Evolutionary conservation across 2,888 invertebrate species (phyloP).

Genomic region (Coremacera marginata): DNA sequence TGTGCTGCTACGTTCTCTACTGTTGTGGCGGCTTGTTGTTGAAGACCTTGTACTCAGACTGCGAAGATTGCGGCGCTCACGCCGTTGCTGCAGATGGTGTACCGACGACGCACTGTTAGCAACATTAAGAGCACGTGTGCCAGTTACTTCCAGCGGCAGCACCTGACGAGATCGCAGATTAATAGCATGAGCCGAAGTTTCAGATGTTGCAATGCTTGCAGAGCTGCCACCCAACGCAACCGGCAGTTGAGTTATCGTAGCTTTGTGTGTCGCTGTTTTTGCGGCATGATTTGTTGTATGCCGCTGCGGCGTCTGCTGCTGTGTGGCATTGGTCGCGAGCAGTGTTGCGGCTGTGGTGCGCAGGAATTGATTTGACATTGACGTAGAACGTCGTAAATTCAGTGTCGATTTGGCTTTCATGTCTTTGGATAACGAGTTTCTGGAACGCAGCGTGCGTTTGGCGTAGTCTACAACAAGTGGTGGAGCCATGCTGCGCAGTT

Average conservation of each 20-base stretch:
- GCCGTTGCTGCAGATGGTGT: constrained; percentile 1
- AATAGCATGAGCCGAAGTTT: constrained; percentile 34
- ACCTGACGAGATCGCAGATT: constrained; percentile 45
- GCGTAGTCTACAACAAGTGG: constrained; percentile 56
- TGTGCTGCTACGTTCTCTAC: constrained; percentile 36
- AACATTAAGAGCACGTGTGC: background rate
- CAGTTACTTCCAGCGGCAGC: constrained; percentile 5
- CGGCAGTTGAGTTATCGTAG: background rate
- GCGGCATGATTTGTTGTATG: constrained; percentile 42
- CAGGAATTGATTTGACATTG: constrained; percentile 35
- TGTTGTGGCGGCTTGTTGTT: constrained; percentile 37
- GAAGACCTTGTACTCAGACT: constrained; percentile 45
- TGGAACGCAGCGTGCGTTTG: constrained; percentile 64
- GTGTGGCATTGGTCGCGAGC: constrained; percentile 3
- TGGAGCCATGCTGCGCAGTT: constrained; percentile 61
- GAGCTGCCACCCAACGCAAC: background rate
- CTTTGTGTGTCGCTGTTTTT: background rate
- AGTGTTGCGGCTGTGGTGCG: constrained; percentile 40
- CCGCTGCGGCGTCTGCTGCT: constrained; percentile 19
- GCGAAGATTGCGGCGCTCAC: constrained; percentile 48
- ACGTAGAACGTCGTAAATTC: constrained; percentile 29
- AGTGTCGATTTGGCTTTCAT: constrained; percentile 53
- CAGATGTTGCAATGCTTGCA: too few relatives aligned
- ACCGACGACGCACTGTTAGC: background rate
- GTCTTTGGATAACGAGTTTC: constrained; percentile 58